A percentile compares a stretch with the other conserved stretches of the same genome.
Conservation (phyloP, 2,888 invertebrate genomes). For the Adelognathus sp. region DNA sequence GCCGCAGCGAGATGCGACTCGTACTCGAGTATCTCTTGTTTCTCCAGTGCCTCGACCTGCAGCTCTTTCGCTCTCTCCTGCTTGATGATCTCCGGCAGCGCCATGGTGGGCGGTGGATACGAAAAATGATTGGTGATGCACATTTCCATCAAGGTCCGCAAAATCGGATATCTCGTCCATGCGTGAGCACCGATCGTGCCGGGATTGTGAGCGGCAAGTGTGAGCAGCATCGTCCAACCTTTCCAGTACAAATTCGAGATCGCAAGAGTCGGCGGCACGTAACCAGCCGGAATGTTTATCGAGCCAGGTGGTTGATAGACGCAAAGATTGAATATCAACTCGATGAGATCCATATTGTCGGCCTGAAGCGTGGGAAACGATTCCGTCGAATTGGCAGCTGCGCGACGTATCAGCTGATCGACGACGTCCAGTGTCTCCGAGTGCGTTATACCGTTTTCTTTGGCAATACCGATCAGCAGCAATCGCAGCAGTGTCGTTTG, state of each 20-base stretch:
- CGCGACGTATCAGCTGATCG: slow-evolving; percentile 92
- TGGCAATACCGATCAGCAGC: slow-evolving; percentile 90
- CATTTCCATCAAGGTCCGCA: slow-evolving; percentile 96
- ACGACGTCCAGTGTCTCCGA: slow-evolving; percentile 93
- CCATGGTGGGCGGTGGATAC: slow-evolving; percentile 88
- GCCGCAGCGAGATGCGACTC: slow-evolving; percentile 96
- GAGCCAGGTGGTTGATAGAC: slow-evolving; percentile 97
- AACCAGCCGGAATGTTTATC: slow-evolving; percentile 91
- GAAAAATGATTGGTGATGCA: slow-evolving; percentile 94
- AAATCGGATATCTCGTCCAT: slow-evolving; percentile 95
- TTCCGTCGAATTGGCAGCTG: slow-evolving; percentile 89
- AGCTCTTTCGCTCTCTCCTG: slow-evolving; percentile 86
- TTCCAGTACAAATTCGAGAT: slow-evolving; percentile 98
- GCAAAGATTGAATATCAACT: slow-evolving; percentile 94
- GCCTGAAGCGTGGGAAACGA: slow-evolving; percentile 88
- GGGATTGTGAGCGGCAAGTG: slow-evolving; percentile 97
- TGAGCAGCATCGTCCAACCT: slow-evolving; percentile 93
- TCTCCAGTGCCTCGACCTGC: slow-evolving; percentile 87
- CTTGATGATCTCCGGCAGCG: slow-evolving; percentile 83
- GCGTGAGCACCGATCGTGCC: slow-evolving; percentile 91
- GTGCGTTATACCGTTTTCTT: slow-evolving; percentile 91
- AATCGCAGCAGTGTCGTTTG: slow-evolving; percentile 93
- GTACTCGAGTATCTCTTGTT: slow-evolving; percentile 91
- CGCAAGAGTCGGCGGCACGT: slow-evolving; percentile 93
- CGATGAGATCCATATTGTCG: slow-evolving; percentile 92